These are phyloP conservation scores for Gasterosteus nipponicus DNA, from an alignment of 2,113 vertebrate genomes.

Conservation along the genomic window DNA sequence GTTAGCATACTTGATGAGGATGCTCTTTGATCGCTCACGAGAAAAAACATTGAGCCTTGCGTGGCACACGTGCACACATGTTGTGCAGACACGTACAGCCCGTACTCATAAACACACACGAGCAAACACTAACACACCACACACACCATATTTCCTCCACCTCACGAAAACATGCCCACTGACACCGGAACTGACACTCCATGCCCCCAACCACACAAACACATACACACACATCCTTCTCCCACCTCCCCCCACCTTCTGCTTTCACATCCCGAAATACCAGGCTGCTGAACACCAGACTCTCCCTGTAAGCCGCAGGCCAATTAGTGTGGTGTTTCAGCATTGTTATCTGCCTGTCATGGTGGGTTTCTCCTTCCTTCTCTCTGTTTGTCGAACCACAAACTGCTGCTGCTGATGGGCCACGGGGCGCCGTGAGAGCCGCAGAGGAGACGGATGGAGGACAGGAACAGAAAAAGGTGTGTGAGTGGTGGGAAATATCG, in stretches of 20 bases:
- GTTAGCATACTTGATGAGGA: conserved; percentile 1
- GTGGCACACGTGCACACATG: conserved; percentile 8
- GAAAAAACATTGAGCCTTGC: conserved; percentile 24
- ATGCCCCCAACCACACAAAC: conserved; percentile 19
- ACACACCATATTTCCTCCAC: conserved; percentile 32
- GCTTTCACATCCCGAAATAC: conserved; percentile 71
- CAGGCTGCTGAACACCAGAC: conserved; percentile 63
- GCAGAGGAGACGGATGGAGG: conserved; percentile 42
- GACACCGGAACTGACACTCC: conserved; percentile 71
- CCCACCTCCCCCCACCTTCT: conserved; percentile 31
- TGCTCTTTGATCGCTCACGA: neutral
- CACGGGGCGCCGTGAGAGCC: conserved; percentile 47
- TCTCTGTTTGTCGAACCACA: conserved; percentile 70
- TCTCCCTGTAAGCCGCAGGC: conserved; percentile 74
- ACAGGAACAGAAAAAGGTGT: conserved; percentile 18
- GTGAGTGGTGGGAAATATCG: conserved; percentile 9
- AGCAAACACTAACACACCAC: conserved; percentile 15
- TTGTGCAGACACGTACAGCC: neutral
- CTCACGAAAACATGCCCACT: conserved; percentile 59
- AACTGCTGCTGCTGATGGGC: conserved; percentile 53
- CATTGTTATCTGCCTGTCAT: conserved; percentile 80
- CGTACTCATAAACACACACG: neutral
- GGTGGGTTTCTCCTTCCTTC: conserved; percentile 71
- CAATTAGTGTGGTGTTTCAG: conserved; percentile 77
- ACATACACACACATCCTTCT: neutral